Percentiles rank a stretch among this genome's conserved stretches.
Conservation (phyloP, 2,113 vertebrate species). For the Vulpes lagopus region DNA sequence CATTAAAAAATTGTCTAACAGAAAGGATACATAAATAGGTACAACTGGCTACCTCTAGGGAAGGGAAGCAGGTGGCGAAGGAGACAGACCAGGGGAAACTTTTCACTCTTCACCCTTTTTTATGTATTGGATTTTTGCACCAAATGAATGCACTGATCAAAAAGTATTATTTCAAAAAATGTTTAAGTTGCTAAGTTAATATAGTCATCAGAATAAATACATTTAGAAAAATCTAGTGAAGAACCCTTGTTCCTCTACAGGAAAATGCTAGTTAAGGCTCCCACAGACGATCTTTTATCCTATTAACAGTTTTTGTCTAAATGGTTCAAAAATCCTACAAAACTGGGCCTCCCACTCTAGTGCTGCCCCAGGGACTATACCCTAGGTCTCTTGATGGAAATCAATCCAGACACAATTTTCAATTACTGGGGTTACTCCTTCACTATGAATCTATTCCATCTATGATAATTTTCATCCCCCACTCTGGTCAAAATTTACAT, state of each 20-base stretch:
- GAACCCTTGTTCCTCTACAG: background rate
- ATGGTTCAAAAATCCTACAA: background rate
- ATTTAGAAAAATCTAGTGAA: conserved; percentile 16
- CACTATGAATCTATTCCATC: background rate
- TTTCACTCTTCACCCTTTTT: background rate
- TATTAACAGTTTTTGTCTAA: background rate
- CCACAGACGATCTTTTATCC: background rate
- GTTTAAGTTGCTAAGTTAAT: background rate
- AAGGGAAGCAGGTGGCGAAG: background rate
- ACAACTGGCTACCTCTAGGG: background rate
- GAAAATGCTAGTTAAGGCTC: background rate
- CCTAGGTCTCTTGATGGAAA: background rate
- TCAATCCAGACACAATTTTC: background rate
- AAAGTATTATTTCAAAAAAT: background rate
- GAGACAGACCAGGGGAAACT: background rate
- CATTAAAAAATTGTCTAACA: background rate
- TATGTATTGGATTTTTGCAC: background rate
- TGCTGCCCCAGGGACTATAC: background rate
- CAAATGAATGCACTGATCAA: background rate
- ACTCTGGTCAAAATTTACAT: background rate
- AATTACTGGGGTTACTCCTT: background rate
- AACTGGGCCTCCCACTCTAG: background rate
- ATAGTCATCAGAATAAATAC: conserved; percentile 9
- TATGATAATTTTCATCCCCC: background rate
- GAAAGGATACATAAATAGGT: background rate